Percentiles rank a stretch among this genome's conserved stretches.
Evolutionary conservation across 1,140 invertebrate genomes (phyloP).

Genomic region (Potamilus streckersoni): DNA sequence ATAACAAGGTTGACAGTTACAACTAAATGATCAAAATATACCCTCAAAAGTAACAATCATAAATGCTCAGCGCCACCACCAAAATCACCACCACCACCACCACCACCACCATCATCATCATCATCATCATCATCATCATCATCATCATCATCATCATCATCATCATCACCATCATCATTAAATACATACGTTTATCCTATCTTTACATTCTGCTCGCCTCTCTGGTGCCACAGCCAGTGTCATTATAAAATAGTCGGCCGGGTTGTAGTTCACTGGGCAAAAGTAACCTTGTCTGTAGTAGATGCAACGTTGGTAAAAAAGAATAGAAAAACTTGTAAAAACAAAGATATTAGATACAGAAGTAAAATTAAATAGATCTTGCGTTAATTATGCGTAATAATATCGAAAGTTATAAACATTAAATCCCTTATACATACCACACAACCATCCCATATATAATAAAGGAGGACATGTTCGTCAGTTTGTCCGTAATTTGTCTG

Average conservation of each 20-base stretch:
- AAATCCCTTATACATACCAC: too few relatives aligned
- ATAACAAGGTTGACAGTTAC: too few relatives aligned
- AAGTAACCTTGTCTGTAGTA: slow-evolving; percentile 64
- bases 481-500: too few relatives aligned
- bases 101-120: slow-evolving; percentile 8
- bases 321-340: too few relatives aligned
- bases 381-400: too few relatives aligned
- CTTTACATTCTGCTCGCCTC: slow-evolving; percentile 75
- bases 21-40: too few relatives aligned
- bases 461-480: too few relatives aligned
- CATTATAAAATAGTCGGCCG: slow-evolving; percentile 95
- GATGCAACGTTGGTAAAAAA: neutral
- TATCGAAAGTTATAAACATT: too few relatives aligned
- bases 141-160: slow-evolving; percentile 12
- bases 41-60: neutral
- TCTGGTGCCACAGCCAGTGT: slow-evolving; percentile 88
- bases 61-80: neutral
- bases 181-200: slow-evolving; percentile 43
- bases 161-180: neutral
- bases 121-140: slow-evolving; percentile 10
- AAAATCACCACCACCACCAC: neutral
- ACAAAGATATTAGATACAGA: too few relatives aligned
- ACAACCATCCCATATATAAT: too few relatives aligned
- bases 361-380: too few relatives aligned
- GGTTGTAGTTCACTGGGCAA: slow-evolving; percentile 86